phyloP scores from a whole-genome alignment of 2,797 vertebrate species.

The Typhlichthys eigenmanni region DNA sequence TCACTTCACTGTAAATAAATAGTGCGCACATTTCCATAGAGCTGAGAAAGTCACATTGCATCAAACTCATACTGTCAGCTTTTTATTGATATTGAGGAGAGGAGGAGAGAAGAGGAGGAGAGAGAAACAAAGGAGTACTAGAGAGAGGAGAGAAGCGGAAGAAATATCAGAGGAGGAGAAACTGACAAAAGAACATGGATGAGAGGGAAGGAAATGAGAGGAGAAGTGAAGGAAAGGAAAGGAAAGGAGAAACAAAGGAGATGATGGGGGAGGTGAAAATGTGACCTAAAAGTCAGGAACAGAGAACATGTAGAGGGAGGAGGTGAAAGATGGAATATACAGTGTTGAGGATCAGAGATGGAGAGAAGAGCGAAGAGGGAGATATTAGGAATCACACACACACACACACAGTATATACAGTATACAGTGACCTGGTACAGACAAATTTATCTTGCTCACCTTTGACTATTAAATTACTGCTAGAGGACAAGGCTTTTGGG shows the following conservation, averaged over 20 bases:
- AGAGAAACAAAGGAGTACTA: background rate
- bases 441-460: conserved; percentile 55
- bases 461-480: conserved; percentile 62
- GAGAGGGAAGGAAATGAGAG: background rate
- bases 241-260: background rate
- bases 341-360: no score
- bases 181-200: background rate
- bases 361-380: no score
- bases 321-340: background rate
- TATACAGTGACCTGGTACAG: conserved; percentile 54
- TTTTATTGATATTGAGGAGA: conserved; percentile 68
- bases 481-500: conserved; percentile 58
- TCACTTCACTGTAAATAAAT: conserved; percentile 41
- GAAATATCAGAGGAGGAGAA: background rate
- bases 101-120: conserved; percentile 2
- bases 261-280: background rate
- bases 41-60: conserved; percentile 61
- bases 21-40: conserved; percentile 59
- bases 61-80: conserved; percentile 68
- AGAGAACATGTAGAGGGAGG: background rate
- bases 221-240: background rate
- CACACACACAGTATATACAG: conserved; percentile 22
- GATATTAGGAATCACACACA: background rate
- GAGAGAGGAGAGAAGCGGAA: background rate
- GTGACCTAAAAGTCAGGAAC: background rate